Evolutionary conservation across 1,140 invertebrate species (phyloP), one percentile per base, ranked within the genome.

Genomic region (Pogonus chalceus): DNA sequence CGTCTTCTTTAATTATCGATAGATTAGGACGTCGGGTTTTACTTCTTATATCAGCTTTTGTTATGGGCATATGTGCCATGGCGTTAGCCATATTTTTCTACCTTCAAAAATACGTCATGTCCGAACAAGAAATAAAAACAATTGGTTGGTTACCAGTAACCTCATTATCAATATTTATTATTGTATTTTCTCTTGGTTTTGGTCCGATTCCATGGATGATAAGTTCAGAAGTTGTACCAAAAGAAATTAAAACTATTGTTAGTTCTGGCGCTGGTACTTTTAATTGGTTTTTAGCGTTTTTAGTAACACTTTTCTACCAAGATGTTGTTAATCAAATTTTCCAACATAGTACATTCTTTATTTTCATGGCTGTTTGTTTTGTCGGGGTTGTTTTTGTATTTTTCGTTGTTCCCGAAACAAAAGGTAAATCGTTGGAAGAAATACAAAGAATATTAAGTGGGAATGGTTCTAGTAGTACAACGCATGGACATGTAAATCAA

Each of bases 121-220:
- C 54, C 52, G 48, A 49, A 62, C 39, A 54, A 10, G 57, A 56
- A 18, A n/a, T 65, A 26, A 39, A 46, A 14, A 49, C 35, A 21
- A 53, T 35, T 16, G 60, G 61, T 2, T 88, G 83, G 72, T 62
- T 93, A n/a, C 87, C 90, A 1, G 70, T 94, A 0, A 59, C 75
- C 1, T 82, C 82, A 51, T 65, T 93, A 0, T 81, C 86, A 43
- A 58, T 86, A 9, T 96, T 88, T 66, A 85, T 90, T 51, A 62
- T 87, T 23, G 77, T 84, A 4, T 91, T 88, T 71, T 85, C 84
- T 0, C 65, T 90, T 2, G 89, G 89, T 18, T 86, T 87, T 58
- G 88, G 88, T 0, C 87, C 87, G 0, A 79, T 91, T 37, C 86
- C 88, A 0, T 91, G 88, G 78, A 73, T 88, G 58, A 77, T 91